Conservation (phyloP, 2,888 invertebrate genomes). For the Stenoptilia bipunctidactyla region DNA sequence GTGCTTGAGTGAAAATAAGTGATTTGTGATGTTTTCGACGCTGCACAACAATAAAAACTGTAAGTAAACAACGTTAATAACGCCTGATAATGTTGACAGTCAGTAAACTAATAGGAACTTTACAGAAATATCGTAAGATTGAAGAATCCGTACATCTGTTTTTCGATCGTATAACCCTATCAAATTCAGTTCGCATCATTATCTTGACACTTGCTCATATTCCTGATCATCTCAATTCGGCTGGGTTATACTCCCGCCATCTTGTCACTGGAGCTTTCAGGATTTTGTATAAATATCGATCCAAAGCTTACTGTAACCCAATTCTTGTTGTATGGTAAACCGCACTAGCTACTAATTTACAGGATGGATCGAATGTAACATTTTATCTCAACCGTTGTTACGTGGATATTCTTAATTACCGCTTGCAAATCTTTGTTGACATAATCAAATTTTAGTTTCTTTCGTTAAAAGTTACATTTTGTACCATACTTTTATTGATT, state of each 20-base stretch:
- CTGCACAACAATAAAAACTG: slow-evolving; percentile 52
- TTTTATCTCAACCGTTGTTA: slow-evolving; percentile 20
- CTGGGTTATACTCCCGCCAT: slow-evolving; percentile 59
- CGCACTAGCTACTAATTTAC: no score
- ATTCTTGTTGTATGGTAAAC: slow-evolving; percentile 36
- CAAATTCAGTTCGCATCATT: slow-evolving; percentile 43
- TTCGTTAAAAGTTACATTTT: no score
- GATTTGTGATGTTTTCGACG: slow-evolving; percentile 60
- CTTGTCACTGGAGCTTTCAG: slow-evolving; percentile 49
- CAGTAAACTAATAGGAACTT: slow-evolving; percentile 28
- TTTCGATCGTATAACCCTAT: slow-evolving; percentile 53
- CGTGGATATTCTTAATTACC: no score
- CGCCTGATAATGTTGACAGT: slow-evolving; percentile 17
- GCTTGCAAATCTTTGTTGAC: not conserved
- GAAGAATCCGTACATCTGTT: slow-evolving; percentile 59
- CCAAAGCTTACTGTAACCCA: slow-evolving; percentile 51
- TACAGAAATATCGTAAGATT: slow-evolving; percentile 46
- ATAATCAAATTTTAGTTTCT: not conserved
- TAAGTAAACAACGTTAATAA: slow-evolving; percentile 38
- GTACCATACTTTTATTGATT: no score
- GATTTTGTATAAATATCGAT: slow-evolving; percentile 54
- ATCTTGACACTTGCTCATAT: slow-evolving; percentile 29
- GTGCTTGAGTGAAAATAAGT: slow-evolving; percentile 65
- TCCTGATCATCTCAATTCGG: slow-evolving; percentile 31
- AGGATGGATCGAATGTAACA: slow-evolving; percentile 25